Conservation (phyloP, 1,140 invertebrate genomes). For the Dendrolimus punctatus region DNA sequence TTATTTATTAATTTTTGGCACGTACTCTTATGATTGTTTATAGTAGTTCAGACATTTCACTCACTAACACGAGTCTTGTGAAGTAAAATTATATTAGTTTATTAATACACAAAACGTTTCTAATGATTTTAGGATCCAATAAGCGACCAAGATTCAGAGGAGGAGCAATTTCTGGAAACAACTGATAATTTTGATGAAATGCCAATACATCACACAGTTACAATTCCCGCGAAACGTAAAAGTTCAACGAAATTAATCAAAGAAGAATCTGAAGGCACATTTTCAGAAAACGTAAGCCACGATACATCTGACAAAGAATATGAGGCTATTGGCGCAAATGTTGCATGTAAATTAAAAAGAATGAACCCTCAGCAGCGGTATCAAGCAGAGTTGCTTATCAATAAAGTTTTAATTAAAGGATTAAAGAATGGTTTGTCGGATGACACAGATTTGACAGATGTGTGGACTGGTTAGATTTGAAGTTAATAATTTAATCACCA, state of each 20-base stretch:
- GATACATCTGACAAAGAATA: slow-evolving; percentile 11
- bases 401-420: slow-evolving; percentile 15
- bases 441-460: slow-evolving; percentile 11
- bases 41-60: too few relatives aligned
- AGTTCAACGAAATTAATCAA: slow-evolving; percentile 4
- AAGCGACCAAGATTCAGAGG: neutral
- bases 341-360: slow-evolving; percentile 15
- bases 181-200: too few relatives aligned
- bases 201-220: too few relatives aligned
- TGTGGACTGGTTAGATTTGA: slow-evolving; percentile 5
- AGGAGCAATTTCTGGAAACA: too few relatives aligned
- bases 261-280: slow-evolving; percentile 2
- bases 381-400: slow-evolving; percentile 14
- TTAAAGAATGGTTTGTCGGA: slow-evolving; percentile 13
- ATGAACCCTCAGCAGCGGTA: slow-evolving; percentile 12
- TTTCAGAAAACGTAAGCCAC: neutral
- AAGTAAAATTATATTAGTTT: too few relatives aligned
- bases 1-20: too few relatives aligned
- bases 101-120: too few relatives aligned
- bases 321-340: slow-evolving; percentile 12
- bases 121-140: neutral
- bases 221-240: neutral
- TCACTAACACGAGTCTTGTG: too few relatives aligned
- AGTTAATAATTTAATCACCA: too few relatives aligned
- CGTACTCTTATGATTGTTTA: too few relatives aligned